These are phyloP conservation scores for Sebastes kiyomatsui DNA, from an alignment of 2,797 vertebrate genomes.

Conservation along the genomic window DNA sequence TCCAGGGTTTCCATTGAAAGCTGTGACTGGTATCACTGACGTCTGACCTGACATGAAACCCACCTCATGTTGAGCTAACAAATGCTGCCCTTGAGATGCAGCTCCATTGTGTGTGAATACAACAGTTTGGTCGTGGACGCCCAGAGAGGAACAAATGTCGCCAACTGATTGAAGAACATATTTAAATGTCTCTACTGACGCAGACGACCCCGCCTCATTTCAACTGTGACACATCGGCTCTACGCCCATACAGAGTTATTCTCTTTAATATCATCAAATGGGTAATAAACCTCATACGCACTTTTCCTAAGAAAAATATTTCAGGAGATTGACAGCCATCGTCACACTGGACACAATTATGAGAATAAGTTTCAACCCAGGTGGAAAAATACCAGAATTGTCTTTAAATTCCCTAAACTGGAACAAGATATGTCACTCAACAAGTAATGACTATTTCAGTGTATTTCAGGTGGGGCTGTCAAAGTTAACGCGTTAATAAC, in stretches of 20 bases:
- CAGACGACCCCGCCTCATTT: neutral
- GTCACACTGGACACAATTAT: neutral
- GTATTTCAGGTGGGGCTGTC: too few relatives aligned
- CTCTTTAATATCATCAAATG: neutral
- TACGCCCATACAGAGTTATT: neutral
- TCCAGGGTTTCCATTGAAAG: neutral
- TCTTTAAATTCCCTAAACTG: too few relatives aligned
- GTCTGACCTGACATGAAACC: neutral
- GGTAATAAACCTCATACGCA: neutral
- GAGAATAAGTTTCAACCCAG: neutral
- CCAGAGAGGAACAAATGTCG: neutral
- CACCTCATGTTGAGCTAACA: neutral
- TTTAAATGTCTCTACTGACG: neutral
- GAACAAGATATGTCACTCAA: too few relatives aligned
- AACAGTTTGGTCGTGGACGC: neutral
- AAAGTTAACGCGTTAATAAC: accelerated
- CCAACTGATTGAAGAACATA: neutral
- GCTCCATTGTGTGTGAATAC: constrained; percentile 10
- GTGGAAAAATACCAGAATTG: neutral
- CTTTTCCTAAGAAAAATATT: neutral
- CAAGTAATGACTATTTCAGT: too few relatives aligned
- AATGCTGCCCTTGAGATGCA: constrained; percentile 23
- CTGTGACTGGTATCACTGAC: neutral
- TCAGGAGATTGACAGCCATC: neutral
- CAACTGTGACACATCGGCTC: neutral